Percentiles rank a stretch among this genome's conserved stretches.
These are phyloP conservation scores for Drosophila sturtevanti DNA, from an alignment of 1,140 invertebrate genomes.

Conservation along the genomic window DNA sequence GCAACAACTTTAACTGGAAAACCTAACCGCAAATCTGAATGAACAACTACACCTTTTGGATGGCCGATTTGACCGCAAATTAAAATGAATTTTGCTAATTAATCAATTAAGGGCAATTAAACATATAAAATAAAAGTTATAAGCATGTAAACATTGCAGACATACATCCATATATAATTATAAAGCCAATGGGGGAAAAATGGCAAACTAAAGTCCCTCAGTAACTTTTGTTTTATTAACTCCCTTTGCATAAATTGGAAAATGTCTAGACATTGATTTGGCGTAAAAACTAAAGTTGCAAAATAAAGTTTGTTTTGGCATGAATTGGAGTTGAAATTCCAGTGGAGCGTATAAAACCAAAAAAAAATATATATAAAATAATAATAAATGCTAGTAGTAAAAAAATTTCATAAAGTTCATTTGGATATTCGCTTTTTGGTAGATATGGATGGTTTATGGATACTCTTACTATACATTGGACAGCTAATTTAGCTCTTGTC, in stretches of 20 bases:
- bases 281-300: slow-evolving; percentile 4
- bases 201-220: not conserved
- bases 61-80: slow-evolving; percentile 40
- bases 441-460: too few relatives aligned
- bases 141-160: not conserved
- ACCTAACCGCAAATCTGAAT: slow-evolving; percentile 34
- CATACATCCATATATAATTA: not conserved
- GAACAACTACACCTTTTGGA: not conserved
- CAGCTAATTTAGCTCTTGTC: too few relatives aligned
- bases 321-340: not conserved
- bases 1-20: slow-evolving; percentile 1
- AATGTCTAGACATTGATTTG: slow-evolving; percentile 3
- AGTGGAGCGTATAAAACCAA: not conserved
- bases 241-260: not conserved
- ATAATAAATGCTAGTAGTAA: too few relatives aligned
- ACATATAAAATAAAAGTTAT: not conserved
- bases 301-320: not conserved
- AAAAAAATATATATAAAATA: too few relatives aligned
- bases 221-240: too few relatives aligned
- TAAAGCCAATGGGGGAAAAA: too few relatives aligned
- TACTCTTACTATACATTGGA: too few relatives aligned
- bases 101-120: slow-evolving; percentile 10
- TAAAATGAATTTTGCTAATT: slow-evolving; percentile 54
- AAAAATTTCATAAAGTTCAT: too few relatives aligned
- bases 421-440: too few relatives aligned